Evolutionary conservation across 2,797 vertebrate genomes (phyloP).

Genomic region (Pseudotriccus pelzelni): DNA sequence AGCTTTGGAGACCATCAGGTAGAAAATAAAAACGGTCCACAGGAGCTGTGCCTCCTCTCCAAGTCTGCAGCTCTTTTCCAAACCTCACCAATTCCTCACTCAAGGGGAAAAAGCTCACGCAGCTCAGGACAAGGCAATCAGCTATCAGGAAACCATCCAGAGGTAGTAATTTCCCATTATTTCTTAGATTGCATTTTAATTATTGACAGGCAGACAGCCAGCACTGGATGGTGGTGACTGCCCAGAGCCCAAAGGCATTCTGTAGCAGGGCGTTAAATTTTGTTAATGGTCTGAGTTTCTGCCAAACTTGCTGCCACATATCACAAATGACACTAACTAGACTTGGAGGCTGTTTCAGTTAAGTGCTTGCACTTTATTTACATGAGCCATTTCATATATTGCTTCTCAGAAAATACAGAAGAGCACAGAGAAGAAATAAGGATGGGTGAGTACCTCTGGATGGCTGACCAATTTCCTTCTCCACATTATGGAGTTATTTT

Average conservation of each 20-base stretch:
- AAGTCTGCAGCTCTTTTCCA: not conserved
- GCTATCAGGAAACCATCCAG: conserved; percentile 16
- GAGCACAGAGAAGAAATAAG: not conserved
- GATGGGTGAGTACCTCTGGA: not conserved
- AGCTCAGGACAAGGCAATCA: not conserved
- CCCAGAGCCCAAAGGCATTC: not conserved
- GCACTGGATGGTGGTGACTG: not conserved
- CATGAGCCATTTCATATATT: not conserved
- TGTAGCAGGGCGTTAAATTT: not conserved
- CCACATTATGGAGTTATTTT: not conserved
- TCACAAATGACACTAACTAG: conserved; percentile 10
- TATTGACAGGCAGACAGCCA: conserved; percentile 14
- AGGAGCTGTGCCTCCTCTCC: not conserved
- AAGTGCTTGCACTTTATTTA: conserved; percentile 24
- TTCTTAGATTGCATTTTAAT: conserved; percentile 46
- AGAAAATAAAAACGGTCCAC: not conserved
- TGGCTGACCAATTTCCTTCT: not conserved
- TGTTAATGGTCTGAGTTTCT: conserved; percentile 14
- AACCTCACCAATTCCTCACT: fast-evolving
- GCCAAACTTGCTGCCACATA: not conserved
- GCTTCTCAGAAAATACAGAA: not conserved
- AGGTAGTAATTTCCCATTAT: conserved; percentile 18
- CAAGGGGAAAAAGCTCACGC: not conserved
- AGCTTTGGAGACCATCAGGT: not conserved
- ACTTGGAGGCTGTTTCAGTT: conserved; percentile 1